phyloP scores from a whole-genome alignment of 1,140 invertebrate species.

The Calephelis nemesis region DNA sequence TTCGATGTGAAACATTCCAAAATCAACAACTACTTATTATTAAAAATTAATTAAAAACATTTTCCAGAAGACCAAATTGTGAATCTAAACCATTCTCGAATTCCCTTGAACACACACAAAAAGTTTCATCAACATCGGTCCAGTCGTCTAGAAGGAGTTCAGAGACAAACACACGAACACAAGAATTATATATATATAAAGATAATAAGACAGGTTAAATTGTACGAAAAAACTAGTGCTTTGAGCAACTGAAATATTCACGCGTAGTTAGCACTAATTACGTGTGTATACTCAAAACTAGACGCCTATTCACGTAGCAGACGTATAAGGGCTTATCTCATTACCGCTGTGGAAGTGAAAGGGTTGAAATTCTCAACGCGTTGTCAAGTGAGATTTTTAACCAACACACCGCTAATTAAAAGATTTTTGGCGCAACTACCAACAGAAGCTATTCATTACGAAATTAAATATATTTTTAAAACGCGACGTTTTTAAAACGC shows the following conservation, averaged over 20 bases:
- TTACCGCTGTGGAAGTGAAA: slow-evolving; percentile 50
- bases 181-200: too few relatives aligned
- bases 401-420: slow-evolving; percentile 52
- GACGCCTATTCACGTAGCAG: slow-evolving; percentile 37
- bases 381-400: slow-evolving; percentile 38
- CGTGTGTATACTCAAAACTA: slow-evolving; percentile 37
- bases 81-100: too few relatives aligned
- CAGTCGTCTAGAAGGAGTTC: too few relatives aligned
- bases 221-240: neutral
- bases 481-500: neutral
- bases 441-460: slow-evolving; percentile 10
- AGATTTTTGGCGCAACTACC: slow-evolving; percentile 39
- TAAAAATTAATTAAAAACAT: too few relatives aligned
- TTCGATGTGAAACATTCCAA: too few relatives aligned
- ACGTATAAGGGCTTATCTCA: slow-evolving; percentile 58
- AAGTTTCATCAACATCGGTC: too few relatives aligned
- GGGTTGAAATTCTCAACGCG: slow-evolving; percentile 37
- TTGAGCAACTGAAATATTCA: slow-evolving; percentile 11
- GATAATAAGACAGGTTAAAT: neutral
- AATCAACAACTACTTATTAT: too few relatives aligned
- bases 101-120: too few relatives aligned
- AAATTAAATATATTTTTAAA: slow-evolving; percentile 8
- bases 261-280: slow-evolving; percentile 37
- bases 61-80: too few relatives aligned
- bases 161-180: too few relatives aligned